Evolutionary conservation across 1,140 invertebrate genomes (phyloP), one percentile per base, ranked within the genome.

Genomic region (Fopius arisanus): DNA sequence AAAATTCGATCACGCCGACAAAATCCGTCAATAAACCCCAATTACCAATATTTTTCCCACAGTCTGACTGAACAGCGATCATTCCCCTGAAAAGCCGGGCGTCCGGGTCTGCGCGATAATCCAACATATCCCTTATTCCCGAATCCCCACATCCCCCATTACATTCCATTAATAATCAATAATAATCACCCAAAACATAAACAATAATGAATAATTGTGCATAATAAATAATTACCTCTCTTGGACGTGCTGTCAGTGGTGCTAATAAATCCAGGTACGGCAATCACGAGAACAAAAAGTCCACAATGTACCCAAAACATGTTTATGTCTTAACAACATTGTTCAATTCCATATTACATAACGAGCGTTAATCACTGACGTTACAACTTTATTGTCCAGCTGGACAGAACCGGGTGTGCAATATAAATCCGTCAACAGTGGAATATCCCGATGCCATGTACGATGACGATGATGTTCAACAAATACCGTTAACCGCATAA

Each of bases 291-390:
- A 86, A 88, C 83, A 84, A 87, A 84, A 79, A 88, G 85, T 88
- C 87, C 86, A 84, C 83, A 88, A 81, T 83, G 84, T 88, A 86
- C 81, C 86, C 85, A 88, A 84, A 87, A 87, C 87, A 88, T 88
- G 82, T 87, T 88, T 88, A 87, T 79, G 86, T 88, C 84, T 87
- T 87, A 87, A 86, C 84, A 87, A 86, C 86, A 88, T 88, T 87
- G 85, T 88, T 88, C 83, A 87, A 82, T 86, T 87, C 84, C 87
- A 88, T 87, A 70, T 87, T 86, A 86, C 82, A 85, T 85, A 80
- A 86, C 84, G 82, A 79, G 84, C 80, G 78, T 76, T 68, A 83
- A 86, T 82, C 83, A 84, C 82, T 86, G 79, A 41, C 51, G 26
- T 28, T 51, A 33, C 16, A 48, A 48, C 12, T 40, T 2, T 31